phyloP scores from a whole-genome alignment of 2,888 invertebrate species.

The Autographa pulchrina region DNA sequence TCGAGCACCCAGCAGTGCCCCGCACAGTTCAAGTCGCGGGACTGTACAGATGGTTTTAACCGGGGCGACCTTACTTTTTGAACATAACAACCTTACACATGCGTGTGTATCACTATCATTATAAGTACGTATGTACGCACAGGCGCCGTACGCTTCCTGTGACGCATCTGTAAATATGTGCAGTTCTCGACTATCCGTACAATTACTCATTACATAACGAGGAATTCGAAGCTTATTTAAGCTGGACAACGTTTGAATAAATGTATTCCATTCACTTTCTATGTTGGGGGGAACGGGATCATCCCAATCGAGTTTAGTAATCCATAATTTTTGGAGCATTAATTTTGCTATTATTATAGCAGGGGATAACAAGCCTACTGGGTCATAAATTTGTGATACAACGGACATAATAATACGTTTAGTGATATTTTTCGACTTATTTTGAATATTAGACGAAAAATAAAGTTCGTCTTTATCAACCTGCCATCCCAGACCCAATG shows the following conservation, averaged over 20 bases:
- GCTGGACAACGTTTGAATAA: background rate
- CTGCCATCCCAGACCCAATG: conserved; percentile 37
- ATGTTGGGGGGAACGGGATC: conserved; percentile 13
- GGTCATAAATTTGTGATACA: conserved; percentile 39
- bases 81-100: background rate
- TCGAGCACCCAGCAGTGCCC: background rate
- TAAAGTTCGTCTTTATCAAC: conserved; percentile 25
- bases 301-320: conserved; percentile 37
- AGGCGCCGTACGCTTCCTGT: background rate
- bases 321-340: conserved; percentile 29
- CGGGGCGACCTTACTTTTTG: background rate
- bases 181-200: background rate
- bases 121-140: background rate
- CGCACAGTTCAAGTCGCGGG: background rate
- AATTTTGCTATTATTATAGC: conserved; percentile 30
- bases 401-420: conserved; percentile 40
- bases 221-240: conserved; percentile 14
- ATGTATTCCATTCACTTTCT: conserved; percentile 13
- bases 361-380: conserved; percentile 31
- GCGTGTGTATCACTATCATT: background rate
- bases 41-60: background rate
- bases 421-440: background rate
- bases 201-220: conserved; percentile 13
- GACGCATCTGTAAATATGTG: conserved; percentile 25
- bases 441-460: conserved; percentile 19